Percentiles rank a stretch among this genome's conserved stretches.
These are phyloP conservation scores for Drosophila kikkawai DNA, from an alignment of 1,140 invertebrate species.

Conservation along the genomic window DNA sequence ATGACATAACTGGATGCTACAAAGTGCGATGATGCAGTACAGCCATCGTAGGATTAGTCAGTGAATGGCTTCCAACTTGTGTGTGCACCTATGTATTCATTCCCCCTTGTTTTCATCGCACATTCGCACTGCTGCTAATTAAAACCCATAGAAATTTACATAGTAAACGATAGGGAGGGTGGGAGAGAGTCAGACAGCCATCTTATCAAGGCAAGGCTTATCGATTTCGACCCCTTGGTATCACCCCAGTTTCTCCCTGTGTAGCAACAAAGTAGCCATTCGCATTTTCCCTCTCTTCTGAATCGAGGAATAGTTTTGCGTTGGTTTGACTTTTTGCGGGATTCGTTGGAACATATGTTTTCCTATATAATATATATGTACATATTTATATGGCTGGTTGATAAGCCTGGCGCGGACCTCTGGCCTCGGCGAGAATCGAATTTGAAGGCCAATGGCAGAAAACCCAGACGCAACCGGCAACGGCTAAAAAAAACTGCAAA, in stretches of 20 bases:
- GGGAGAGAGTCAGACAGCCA: not conserved
- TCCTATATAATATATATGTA: too few relatives aligned
- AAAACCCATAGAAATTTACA: slow-evolving; percentile 70
- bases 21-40: slow-evolving; percentile 3
- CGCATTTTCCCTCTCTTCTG: slow-evolving; percentile 16
- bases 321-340: not conserved
- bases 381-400: slow-evolving; percentile 10
- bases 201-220: slow-evolving; percentile 52
- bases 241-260: slow-evolving; percentile 13
- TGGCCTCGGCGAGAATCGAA: slow-evolving; percentile 14
- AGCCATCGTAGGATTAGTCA: slow-evolving; percentile 22
- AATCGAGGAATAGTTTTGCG: slow-evolving; percentile 23
- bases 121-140: slow-evolving; percentile 51
- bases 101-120: slow-evolving; percentile 3
- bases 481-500: slow-evolving; percentile 5
- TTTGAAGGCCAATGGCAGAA: slow-evolving; percentile 57
- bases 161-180: slow-evolving; percentile 22
- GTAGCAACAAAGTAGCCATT: slow-evolving; percentile 45
- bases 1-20: slow-evolving; percentile 50
- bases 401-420: slow-evolving; percentile 18
- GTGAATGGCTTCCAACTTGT: slow-evolving; percentile 7
- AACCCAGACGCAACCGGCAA: slow-evolving; percentile 36
- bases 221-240: slow-evolving; percentile 29
- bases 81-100: slow-evolving; percentile 5
- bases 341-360: slow-evolving; percentile 24